Evolutionary conservation across 2,888 invertebrate genomes (phyloP), one percentile per base, ranked within the genome.

Genomic region (Heliconius charithonia): DNA sequence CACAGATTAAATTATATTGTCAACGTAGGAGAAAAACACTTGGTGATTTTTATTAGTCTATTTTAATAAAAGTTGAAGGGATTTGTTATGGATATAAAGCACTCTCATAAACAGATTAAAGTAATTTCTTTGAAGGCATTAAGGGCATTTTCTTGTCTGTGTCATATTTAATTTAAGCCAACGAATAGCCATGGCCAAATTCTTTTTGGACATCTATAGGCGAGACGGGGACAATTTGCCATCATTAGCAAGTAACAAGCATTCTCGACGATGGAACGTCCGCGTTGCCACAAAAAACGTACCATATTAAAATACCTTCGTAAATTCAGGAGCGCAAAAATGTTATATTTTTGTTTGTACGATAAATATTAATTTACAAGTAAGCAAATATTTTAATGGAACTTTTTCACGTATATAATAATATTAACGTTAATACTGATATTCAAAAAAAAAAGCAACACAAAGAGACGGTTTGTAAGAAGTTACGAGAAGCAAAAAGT

Each of bases 191-290:
- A 77, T 81, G 84, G 84, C 85, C 82, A 82, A 90, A 91, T 92
- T 90, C 89, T 87, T 88, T 87, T 86, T 82, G 89, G 89, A 87
- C 88, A 85, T 87, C 87, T 86, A 84, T 83, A 85, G 85, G 85
- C 85, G 87, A 85, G 83, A 86, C 85, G 87, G 85, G 85, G 86
- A 88, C 88, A 88, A 89, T 90, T 89, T 87, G 85, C 85, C 84
- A 87, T 92, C 92, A 91, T 93, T 92, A 92, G 88, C 86, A 87
- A 87, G 89, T 85, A 88, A 87, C 86, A 87, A 87, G 86, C 89
- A 93, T 91, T 92, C 91, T 87, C 82, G 78, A 76, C 74, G 79
- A 85, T 85, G 87, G 65, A 70, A 77, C 81, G 80, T 75, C 51
- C 89, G 86, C 85, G 83, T 83, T 84, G 81, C 79, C 84, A 85